A percentile compares a stretch with the other conserved stretches of the same genome.
Evolutionary conservation across 2,797 vertebrate genomes (phyloP).

Genomic region (Oryzias dopingdopingensis): DNA sequence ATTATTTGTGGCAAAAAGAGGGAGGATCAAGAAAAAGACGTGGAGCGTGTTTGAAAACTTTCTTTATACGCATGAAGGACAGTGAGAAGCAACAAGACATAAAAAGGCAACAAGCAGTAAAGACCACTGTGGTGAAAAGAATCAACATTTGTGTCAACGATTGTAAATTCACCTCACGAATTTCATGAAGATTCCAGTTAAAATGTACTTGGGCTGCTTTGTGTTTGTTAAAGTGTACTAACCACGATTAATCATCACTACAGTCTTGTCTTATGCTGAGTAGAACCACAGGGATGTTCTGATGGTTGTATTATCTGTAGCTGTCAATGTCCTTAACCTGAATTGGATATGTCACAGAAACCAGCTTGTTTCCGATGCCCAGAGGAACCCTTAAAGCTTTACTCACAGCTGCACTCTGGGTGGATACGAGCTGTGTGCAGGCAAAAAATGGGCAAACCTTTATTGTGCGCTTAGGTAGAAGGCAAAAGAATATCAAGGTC

Average conservation of each 20-base stretch:
- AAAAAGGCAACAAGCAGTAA: neutral
- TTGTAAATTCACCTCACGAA: slow-evolving; percentile 56
- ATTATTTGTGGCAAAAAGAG: no score
- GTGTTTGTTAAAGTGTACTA: slow-evolving; percentile 90
- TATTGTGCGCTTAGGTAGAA: no score
- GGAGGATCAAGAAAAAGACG: neutral
- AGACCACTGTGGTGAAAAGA: slow-evolving; percentile 18
- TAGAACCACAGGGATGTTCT: slow-evolving; percentile 81
- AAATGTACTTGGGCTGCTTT: slow-evolving; percentile 87
- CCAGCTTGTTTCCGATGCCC: slow-evolving; percentile 1
- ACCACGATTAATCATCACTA: slow-evolving; percentile 86
- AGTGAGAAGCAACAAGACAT: neutral
- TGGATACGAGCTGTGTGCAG: no score
- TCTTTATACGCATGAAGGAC: slow-evolving; percentile 1
- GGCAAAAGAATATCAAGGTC: no score
- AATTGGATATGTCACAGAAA: slow-evolving; percentile 45
- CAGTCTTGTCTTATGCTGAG: slow-evolving; percentile 81
- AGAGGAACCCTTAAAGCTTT: no score
- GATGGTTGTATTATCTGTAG: slow-evolving; percentile 83
- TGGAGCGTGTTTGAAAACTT: neutral
- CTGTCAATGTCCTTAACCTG: slow-evolving; percentile 45
- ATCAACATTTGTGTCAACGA: slow-evolving; percentile 35
- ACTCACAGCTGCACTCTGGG: no score
- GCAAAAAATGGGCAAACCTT: no score
- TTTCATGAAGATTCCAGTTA: slow-evolving; percentile 90